A percentile compares a stretch with the other conserved stretches of the same genome.
These are phyloP conservation scores for Ips typographus DNA, from an alignment of 1,140 invertebrate genomes.

Conservation along the genomic window DNA sequence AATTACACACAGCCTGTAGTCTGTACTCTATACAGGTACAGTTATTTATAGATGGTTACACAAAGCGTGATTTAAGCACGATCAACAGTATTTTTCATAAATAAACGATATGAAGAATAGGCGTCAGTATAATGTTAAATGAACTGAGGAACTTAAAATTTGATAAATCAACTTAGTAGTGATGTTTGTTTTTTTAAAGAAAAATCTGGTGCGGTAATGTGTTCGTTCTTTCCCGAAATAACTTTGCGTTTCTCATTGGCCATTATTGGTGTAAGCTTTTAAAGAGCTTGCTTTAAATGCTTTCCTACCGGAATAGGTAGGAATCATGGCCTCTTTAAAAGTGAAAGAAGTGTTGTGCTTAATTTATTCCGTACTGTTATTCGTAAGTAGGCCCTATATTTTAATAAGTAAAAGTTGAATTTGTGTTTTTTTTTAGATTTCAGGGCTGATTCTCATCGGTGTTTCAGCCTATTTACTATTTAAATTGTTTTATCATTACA, in stretches of 20 bases:
- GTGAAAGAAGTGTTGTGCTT: slow-evolving; percentile 47
- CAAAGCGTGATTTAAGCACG: slow-evolving; percentile 1
- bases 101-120: slow-evolving; percentile 23
- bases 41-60: slow-evolving; percentile 34
- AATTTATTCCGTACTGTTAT: slow-evolving; percentile 44
- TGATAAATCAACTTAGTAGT: slow-evolving; percentile 22
- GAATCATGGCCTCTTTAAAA: slow-evolving; percentile 45
- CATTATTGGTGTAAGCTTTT: neutral
- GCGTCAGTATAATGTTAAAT: slow-evolving; percentile 2
- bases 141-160: slow-evolving; percentile 7
- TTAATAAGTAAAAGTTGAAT: neutral
- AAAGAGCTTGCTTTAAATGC: neutral
- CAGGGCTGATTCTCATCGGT: slow-evolving; percentile 45
- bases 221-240: slow-evolving; percentile 11
- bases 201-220: slow-evolving; percentile 3
- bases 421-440: slow-evolving; percentile 41
- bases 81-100: slow-evolving; percentile 6
- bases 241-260: slow-evolving; percentile 1
- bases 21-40: slow-evolving; percentile 8
- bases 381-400: slow-evolving; percentile 43
- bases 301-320: slow-evolving; percentile 1
- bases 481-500: slow-evolving; percentile 47
- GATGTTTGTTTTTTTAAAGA: slow-evolving; percentile 16
- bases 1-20: too few relatives aligned
- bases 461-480: slow-evolving; percentile 42